Percentiles rank a stretch among this genome's conserved stretches.
phyloP scores from a whole-genome alignment of 2,888 invertebrate species.

The Macaria notata region DNA sequence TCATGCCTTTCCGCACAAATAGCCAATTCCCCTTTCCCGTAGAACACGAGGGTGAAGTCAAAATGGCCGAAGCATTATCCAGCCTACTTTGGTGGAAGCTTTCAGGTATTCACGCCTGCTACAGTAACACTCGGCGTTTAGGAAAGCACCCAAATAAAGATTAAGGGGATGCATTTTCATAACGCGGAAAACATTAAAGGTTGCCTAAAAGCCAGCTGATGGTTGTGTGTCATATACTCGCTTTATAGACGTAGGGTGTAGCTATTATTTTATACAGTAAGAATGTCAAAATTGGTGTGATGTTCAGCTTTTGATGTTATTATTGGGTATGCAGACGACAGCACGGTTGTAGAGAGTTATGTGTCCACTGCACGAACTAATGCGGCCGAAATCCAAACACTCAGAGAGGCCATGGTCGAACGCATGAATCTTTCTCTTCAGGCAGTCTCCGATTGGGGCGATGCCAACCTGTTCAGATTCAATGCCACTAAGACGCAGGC shows the following conservation, averaged over 20 bases:
- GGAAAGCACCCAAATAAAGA: constrained; percentile 35
- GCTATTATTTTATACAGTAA: too few relatives aligned
- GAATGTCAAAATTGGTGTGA: too few relatives aligned
- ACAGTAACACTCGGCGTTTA: constrained; percentile 41
- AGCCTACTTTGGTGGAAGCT: constrained; percentile 69
- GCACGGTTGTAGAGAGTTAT: too few relatives aligned
- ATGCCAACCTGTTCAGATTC: too few relatives aligned
- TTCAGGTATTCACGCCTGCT: constrained; percentile 67
- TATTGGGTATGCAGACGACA: too few relatives aligned
- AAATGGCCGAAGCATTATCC: constrained; percentile 77
- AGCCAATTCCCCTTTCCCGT: constrained; percentile 57
- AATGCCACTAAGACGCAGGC: too few relatives aligned
- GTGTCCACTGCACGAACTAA: too few relatives aligned
- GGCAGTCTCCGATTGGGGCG: too few relatives aligned
- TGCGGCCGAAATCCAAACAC: too few relatives aligned
- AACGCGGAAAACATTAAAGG: constrained; percentile 8
- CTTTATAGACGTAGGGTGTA: neutral
- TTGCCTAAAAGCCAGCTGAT: constrained; percentile 10
- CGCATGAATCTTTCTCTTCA: too few relatives aligned
- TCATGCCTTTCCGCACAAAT: neutral
- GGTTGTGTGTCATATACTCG: constrained; percentile 3
- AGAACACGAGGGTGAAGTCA: constrained; percentile 53
- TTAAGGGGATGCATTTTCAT: constrained; percentile 37
- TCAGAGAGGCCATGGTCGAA: too few relatives aligned
- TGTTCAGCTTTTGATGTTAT: too few relatives aligned